Base-by-base conservation (phyloP, 1,140 invertebrate genomes). In the Dreissena rostriformis region DNA sequence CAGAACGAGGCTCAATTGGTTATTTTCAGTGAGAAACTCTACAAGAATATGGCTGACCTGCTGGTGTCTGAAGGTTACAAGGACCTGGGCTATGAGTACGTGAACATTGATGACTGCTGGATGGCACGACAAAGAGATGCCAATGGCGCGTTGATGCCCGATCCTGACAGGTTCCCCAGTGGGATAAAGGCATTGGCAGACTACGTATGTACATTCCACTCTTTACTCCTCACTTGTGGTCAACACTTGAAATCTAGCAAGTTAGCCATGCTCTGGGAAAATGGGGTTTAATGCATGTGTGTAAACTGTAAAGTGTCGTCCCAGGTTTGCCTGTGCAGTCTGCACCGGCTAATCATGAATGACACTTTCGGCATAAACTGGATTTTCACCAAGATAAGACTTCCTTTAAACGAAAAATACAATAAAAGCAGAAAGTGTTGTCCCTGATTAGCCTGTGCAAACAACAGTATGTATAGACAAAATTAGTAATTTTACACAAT, bases 21-120 rank as follows among this genome's bases (percentile, higher is more conserved):
- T 10, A 2, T 78, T 79, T 95, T 52, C 93, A 99, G 98, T 94
- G 98, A 99, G 93, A 95, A 96, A 68, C 94, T 99, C 5, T 98
- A 98, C 93, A 96, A 96, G 88, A 96, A 96, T 74, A 98, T 98
- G 97, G 96, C 98, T 28, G 97, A 99, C 92, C 95, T 97, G 81
- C 94, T 99, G 80, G 97, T 97, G 1, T 94, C 95, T 15, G 97
- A 99, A 91, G 98, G 98, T 11, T 99, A 98, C 91, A 96, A 96
- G 28, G 96, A 96, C 39, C 96, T 95, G 8, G 98, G 98, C 28
- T 99, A 99, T 93, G 96, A 98, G 91, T 98, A 98, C 91, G 96
- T 99, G 75, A 98, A 97, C 91, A 96, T 99, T 74, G 98, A 99
- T 86, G 98, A 99, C 93, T 99, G 98, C 93, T 99, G 98, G 98